Evolutionary conservation across 1,140 invertebrate genomes (phyloP), one percentile per base, ranked within the genome.

Genomic region (Drosophila sp.): DNA sequence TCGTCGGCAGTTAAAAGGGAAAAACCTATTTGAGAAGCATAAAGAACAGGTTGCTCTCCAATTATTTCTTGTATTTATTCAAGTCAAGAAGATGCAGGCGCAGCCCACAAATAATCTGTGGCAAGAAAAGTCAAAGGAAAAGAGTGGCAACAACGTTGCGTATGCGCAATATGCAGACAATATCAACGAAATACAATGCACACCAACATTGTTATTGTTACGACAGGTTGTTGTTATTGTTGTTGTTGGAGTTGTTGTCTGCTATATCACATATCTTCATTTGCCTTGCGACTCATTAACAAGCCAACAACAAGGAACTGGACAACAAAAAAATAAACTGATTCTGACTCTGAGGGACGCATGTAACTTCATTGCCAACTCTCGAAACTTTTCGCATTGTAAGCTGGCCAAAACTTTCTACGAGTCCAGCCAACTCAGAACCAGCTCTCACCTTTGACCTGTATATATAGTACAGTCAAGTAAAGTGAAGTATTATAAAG

Each of bases 281-380:
- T 83, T 76, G 63, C 66, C 25, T 76, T 74, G 76, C 50, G 46
- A 72, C 78, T 86, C 82, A 86, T 86, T 86, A 86, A 76, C 58
- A 61, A 70, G 57, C 67, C 76, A 75, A 66, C 75, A 45, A 36
- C 51, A 46, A 65, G 40, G 51, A 46, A 27, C 40, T 13, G 27
- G n/a, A n/a, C n/a, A n/a, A n/a, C 67, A 72, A 57, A 43, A 48
- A n/a, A n/a, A n/a, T n/a, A n/a, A 65, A 54, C 29, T 66, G 57
- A 53, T 1, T 73, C 73, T 34, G 34, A 34, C 32, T 53, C 32
- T 4, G n/a, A 34, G 50, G 13, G 50, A 13, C 13, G 16, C 32
- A 36, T 8, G 29, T 18, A 13, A 16, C 29, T 32, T 16, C 13
- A 21, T 32, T 1, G 46, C 9, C 25, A 32, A 4, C 25, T 8